Base-by-base conservation (phyloP, 2,888 invertebrate species). In the Odontothrips loti region DNA sequence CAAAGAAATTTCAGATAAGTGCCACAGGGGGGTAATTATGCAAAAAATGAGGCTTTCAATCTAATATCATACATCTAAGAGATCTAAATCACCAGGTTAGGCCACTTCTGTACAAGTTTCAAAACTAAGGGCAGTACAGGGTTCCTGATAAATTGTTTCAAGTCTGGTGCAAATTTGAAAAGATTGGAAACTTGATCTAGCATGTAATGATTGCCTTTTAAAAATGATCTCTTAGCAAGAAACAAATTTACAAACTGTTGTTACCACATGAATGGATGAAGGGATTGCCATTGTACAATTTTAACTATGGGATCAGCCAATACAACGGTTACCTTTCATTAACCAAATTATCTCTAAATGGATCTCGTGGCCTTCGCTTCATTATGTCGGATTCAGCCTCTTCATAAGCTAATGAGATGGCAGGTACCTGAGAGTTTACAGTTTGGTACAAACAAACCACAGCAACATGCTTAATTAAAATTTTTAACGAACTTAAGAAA, bases 341-440 rank as follows among this genome's bases (percentile, higher is more conserved):
- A 89, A 97, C 97, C 91, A 97, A 94, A 93, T 97, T 97, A 93
- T 97, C 97, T 90, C 94, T 94, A 91, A 95, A 93, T 88, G 97
- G 96, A 92, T 97, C 94, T 92, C 97, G 94, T 87, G 97, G 97
- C 92, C 95, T 95, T 89, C 97, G 93, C 93, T 96, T 96, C 97
- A 97, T 97, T 91, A 97, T 97, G 93, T 97, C 97, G 89, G 95
- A 95, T 92, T 97, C 97, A 90, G 97, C 96, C 91, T 96, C 95
- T 93, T 97, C 97, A 91, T 97, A 97, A 91, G 97, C 97, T 92
- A 97, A 93, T 90, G 97, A 97, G 91, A 97, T 97, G 91, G 97
- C 97, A 90, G 97, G 97, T 91, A 96, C 51, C 81, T 81, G 79
- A 75, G n/a, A 27, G 68, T 75, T 27, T 75, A 12, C 23, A 75